Evolutionary conservation across 1,140 invertebrate species (phyloP), one percentile per base, ranked within the genome.

Genomic region (Alviniconcha marisindica): DNA sequence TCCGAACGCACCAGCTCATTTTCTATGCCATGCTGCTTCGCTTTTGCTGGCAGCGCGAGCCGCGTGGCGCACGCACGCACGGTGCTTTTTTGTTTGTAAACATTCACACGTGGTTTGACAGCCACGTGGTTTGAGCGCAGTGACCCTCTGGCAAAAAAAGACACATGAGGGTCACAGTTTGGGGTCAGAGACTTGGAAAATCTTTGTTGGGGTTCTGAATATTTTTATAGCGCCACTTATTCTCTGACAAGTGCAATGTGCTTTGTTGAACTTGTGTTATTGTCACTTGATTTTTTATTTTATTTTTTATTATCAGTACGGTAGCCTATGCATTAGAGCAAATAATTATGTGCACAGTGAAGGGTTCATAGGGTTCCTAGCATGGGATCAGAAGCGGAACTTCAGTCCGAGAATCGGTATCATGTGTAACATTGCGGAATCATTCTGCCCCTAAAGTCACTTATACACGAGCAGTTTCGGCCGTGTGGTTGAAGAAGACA

Each of bases 51-150:
- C 2, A 14, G 24, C 44, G 28, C 18, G 54, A 77, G 66, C 36
- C 36, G 66, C 66, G 66, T 18, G 36, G 38, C 71, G 71, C 71
- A 40, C 36, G 71, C 42, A 18, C 38, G 7, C 66, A 33, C 66
- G 31, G 24, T 15, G 24, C 3, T 5, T 12, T 12, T 42, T 12
- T 74, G 60, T 74, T 74, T 24, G 71, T 74, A 74, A 74, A 74
- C 71, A 74, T 74, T 42, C 38, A 74, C 71, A 74, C 71, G 71
- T 74, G 71, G 60, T 4, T 31, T 63, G 60, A 63, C 21, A 31
- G 24, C 60, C 60, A 63, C 60, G 60, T n/a, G 60, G 60, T n/a
- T n/a, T n/a, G n/a, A n/a, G n/a, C n/a, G n/a, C n/a, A n/a, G n/a
- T n/a, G n/a, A n/a, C n/a, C n/a, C n/a, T n/a, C n/a, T n/a, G n/a